Percentiles rank a stretch among this genome's conserved stretches.
Conservation (phyloP, 2,797 vertebrate genomes). For the Pterois miles region DNA sequence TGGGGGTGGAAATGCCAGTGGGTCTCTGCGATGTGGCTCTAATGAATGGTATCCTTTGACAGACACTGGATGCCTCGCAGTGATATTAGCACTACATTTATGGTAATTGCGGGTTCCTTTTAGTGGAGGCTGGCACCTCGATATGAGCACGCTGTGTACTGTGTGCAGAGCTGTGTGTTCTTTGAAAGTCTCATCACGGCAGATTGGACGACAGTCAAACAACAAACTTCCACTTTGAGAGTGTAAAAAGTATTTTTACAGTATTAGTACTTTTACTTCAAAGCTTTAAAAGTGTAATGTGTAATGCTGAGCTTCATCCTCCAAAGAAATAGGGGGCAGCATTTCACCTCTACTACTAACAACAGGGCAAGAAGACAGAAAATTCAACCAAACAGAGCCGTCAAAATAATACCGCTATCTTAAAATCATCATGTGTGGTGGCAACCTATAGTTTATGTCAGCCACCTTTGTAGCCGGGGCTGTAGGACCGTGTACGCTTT, state of each 20-base stretch:
- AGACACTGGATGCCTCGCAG: slow-evolving; percentile 16
- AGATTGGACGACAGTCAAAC: background rate
- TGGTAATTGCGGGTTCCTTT: slow-evolving; percentile 22
- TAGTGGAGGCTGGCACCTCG: background rate
- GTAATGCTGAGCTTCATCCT: too few relatives aligned
- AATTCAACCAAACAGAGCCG: too few relatives aligned
- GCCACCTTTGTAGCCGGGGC: too few relatives aligned
- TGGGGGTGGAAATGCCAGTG: slow-evolving; percentile 46
- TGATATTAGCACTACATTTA: slow-evolving; percentile 33
- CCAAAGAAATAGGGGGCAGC: too few relatives aligned
- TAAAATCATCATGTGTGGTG: too few relatives aligned
- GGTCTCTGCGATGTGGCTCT: slow-evolving; percentile 25
- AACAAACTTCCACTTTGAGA: background rate
- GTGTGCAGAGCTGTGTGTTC: background rate
- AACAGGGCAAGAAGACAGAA: too few relatives aligned
- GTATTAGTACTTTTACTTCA: too few relatives aligned
- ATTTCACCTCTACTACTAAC: too few relatives aligned
- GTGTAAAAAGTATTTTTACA: background rate
- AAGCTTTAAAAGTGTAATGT: too few relatives aligned
- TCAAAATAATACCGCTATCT: too few relatives aligned
- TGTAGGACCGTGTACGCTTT: too few relatives aligned
- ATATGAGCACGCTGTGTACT: background rate
- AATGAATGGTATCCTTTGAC: slow-evolving; percentile 60
- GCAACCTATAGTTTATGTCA: too few relatives aligned
- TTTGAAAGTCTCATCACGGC: background rate